Evolutionary conservation across 2,888 invertebrate genomes (phyloP).

Genomic region (Nymphalis urticae): DNA sequence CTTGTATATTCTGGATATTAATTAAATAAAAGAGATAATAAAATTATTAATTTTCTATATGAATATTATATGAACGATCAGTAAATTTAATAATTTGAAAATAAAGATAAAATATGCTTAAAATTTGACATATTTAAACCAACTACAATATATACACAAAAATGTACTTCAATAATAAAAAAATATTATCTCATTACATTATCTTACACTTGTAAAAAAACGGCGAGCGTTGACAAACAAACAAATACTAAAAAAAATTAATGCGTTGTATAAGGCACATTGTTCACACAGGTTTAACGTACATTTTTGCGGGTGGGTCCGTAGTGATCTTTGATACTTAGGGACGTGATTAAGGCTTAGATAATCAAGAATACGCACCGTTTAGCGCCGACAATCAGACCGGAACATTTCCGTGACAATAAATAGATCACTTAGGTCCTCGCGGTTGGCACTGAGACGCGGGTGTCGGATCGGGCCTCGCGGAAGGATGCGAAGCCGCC

Average conservation of each 20-base stretch:
- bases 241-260: constrained; percentile 57
- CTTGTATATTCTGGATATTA: constrained; percentile 17
- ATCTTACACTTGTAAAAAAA: background rate
- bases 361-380: constrained; percentile 56
- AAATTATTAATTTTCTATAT: background rate
- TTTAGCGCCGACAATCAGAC: constrained; percentile 63
- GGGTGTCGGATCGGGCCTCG: constrained; percentile 52
- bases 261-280: constrained; percentile 39
- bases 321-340: background rate
- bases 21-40: background rate
- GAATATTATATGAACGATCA: too few relatives aligned
- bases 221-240: constrained; percentile 52
- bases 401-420: constrained; percentile 61
- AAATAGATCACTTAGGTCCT: constrained; percentile 59
- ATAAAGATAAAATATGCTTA: background rate
- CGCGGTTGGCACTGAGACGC: constrained; percentile 58
- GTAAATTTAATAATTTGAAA: background rate
- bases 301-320: constrained; percentile 9
- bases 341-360: background rate
- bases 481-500: constrained; percentile 58
- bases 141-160: background rate
- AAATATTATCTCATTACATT: background rate
- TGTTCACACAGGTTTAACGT: constrained; percentile 59
- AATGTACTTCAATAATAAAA: background rate
- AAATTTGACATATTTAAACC: background rate